Conservation (phyloP, 2,113 vertebrate genomes). For the Campylomormyrus tamandua region DNA sequence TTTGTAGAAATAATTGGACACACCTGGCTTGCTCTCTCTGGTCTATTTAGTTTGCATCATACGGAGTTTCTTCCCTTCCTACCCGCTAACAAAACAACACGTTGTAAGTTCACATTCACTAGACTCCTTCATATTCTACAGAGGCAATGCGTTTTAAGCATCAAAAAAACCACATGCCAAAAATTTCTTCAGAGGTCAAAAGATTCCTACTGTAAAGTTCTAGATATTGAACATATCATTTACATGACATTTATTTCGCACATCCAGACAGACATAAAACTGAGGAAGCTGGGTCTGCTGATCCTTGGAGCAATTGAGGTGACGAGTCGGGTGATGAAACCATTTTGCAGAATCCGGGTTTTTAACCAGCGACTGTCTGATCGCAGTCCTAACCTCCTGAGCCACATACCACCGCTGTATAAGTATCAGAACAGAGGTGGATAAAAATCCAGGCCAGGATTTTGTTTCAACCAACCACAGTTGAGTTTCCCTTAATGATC, state of each 20-base stretch:
- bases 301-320: neutral
- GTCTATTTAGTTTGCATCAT: neutral
- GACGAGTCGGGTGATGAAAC: neutral
- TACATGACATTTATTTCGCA: neutral
- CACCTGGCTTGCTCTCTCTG: neutral
- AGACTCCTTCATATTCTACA: neutral
- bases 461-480: neutral
- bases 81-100: neutral
- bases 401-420: neutral
- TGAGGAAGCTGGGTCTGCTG: neutral
- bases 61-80: neutral
- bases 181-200: neutral
- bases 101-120: neutral
- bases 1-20: constrained; percentile 4
- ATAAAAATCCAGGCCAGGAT: neutral
- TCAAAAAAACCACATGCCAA: neutral
- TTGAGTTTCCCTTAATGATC: neutral
- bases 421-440: neutral
- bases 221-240: neutral
- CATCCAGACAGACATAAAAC: neutral
- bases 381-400: neutral
- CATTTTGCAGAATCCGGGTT: neutral
- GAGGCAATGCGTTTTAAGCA: neutral
- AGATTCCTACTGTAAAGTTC: neutral
- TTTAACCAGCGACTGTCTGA: neutral